Evolutionary conservation across 2,888 invertebrate genomes (phyloP).

Genomic region (Calliopum simillimum): DNA sequence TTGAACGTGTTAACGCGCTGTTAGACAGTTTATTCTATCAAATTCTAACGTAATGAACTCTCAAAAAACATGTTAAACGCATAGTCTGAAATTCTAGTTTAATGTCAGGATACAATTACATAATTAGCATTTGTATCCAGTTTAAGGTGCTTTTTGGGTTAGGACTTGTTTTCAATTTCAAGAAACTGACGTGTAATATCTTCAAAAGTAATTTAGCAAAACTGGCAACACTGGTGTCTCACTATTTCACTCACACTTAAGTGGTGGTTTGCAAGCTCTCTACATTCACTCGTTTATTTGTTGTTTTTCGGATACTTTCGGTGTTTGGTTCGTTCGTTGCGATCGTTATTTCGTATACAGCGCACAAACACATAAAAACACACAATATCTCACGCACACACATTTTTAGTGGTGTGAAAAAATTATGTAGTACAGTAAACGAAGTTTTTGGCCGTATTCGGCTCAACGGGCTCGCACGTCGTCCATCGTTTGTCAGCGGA

Average conservation of each 20-base stretch:
- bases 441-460: constrained; percentile 39
- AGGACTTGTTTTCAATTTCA: no score
- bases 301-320: neutral
- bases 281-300: neutral
- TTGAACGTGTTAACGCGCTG: no score
- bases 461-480: constrained; percentile 30
- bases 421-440: constrained; percentile 46
- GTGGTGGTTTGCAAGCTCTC: neutral
- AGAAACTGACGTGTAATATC: no score
- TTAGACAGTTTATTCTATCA: no score
- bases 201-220: neutral
- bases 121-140: no score
- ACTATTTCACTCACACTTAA: neutral
- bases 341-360: constrained; percentile 5
- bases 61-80: no score
- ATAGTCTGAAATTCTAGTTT: no score
- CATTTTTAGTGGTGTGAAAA: constrained; percentile 10
- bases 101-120: no score
- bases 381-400: constrained; percentile 15
- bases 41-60: no score
- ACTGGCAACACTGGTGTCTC: neutral
- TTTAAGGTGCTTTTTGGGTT: no score
- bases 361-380: constrained; percentile 13
- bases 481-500: constrained; percentile 31
- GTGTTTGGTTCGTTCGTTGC: neutral